Base-by-base conservation (phyloP, 1,140 invertebrate species). In the Chlorops oryzae region DNA sequence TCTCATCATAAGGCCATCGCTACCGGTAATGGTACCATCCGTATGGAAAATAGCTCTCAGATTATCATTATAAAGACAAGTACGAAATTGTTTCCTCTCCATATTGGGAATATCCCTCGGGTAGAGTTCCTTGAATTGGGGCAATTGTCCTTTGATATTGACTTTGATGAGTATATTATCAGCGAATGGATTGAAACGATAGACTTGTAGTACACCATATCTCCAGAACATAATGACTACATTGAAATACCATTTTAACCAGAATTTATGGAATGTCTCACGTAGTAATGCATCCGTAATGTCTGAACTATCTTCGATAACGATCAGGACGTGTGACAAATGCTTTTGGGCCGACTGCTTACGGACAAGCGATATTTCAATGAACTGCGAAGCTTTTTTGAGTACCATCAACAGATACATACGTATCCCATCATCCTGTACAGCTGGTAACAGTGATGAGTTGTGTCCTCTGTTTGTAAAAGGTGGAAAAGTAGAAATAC, bases 391-490 rank as follows among this genome's bases (percentile, higher is more conserved):
- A 2, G 59, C 61, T 17, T 70, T 60, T 17, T 58, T 59, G 18
- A 62, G 55, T 2, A 67, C 62, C 61, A 70, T 65, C 3, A 70
- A 55, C 55, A 70, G 56, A 38, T 67, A 63, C 60, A 70, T 62
- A 7, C 65, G 37, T 17, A 67, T 59, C 2, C 66, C 66, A 38
- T 70, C 66, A 24, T 70, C 64, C n/a, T n/a, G n/a, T n/a, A n/a
- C n/a, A n/a, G n/a, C n/a, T n/a, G n/a, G n/a, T n/a, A n/a, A n/a
- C n/a, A n/a, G n/a, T n/a, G n/a, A n/a, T n/a, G n/a, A n/a, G n/a
- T n/a, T n/a, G n/a, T n/a, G n/a, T n/a, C n/a, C n/a, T n/a, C n/a
- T n/a, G n/a, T n/a, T n/a, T n/a, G n/a, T n/a, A n/a, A n/a, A n/a
- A n/a, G n/a, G n/a, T n/a, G n/a, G n/a, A n/a, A n/a, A n/a, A n/a